Percentiles rank a stretch among this genome's conserved stretches.
Conservation (phyloP, 2,113 vertebrate species). For the Orycteropus afer region DNA sequence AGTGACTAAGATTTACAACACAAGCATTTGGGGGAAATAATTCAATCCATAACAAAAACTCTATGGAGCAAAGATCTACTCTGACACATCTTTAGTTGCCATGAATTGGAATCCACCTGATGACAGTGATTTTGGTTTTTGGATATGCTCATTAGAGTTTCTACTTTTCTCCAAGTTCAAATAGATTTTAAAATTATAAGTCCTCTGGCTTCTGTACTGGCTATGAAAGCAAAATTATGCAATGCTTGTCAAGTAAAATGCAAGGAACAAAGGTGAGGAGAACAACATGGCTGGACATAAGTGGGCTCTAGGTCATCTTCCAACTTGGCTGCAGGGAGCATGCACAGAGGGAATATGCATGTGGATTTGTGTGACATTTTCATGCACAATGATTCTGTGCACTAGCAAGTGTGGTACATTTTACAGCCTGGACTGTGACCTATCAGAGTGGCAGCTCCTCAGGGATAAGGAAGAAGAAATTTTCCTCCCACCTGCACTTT, state of each 20-base stretch:
- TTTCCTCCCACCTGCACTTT: background rate
- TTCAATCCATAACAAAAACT: background rate
- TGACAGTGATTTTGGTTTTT: background rate
- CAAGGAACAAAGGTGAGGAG: background rate
- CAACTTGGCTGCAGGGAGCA: too few species aligned
- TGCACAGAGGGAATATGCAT: fast-evolving
- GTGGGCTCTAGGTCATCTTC: background rate
- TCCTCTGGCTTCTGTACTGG: background rate
- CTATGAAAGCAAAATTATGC: background rate
- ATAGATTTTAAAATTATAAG: background rate
- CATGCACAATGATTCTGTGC: background rate
- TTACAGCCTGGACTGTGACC: background rate
- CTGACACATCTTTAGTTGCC: background rate
- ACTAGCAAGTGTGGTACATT: background rate
- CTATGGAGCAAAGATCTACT: background rate
- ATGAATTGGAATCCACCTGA: background rate
- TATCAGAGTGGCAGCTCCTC: background rate
- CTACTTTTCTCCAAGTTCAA: background rate
- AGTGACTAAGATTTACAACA: background rate
- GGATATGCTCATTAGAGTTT: background rate
- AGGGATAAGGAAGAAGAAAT: background rate
- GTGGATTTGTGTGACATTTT: background rate
- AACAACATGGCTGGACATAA: background rate
- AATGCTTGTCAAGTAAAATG: background rate
- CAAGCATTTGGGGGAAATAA: background rate